Evolutionary conservation across 2,888 invertebrate genomes (phyloP).

Genomic region (Andrena marginata): DNA sequence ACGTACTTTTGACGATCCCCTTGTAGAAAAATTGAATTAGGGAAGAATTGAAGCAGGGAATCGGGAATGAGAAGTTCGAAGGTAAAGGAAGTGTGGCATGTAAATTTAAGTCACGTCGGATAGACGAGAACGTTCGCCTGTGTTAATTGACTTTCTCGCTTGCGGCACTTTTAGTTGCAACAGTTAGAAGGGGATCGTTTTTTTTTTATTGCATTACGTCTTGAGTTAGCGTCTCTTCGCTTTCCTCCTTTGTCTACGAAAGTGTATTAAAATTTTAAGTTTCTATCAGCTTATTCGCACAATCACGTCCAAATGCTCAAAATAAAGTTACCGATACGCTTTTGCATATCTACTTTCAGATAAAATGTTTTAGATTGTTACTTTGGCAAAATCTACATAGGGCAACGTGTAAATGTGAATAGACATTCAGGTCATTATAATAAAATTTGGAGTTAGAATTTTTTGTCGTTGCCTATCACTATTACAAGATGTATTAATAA

Average conservation of each 20-base stretch:
- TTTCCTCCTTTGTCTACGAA: not conserved
- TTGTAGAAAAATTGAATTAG: conserved; percentile 55
- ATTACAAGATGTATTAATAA: no score
- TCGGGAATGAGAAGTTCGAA: conserved; percentile 35
- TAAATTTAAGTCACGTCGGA: conserved; percentile 66
- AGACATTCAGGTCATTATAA: no score
- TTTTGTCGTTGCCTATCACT: no score
- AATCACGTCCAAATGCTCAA: no score
- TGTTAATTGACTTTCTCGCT: conserved; percentile 68
- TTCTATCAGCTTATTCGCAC: not conserved
- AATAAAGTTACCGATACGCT: not conserved
- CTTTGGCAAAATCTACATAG: no score
- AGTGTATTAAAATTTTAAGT: not conserved
- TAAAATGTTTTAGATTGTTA: not conserved
- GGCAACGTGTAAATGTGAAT: no score
- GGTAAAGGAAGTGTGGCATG: conserved; percentile 10
- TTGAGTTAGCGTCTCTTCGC: conserved; percentile 13
- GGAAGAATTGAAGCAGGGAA: conserved; percentile 30
- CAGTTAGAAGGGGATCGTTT: conserved; percentile 50
- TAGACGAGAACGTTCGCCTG: conserved; percentile 50
- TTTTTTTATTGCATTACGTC: conserved; percentile 39
- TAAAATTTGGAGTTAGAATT: no score
- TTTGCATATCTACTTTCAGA: not conserved
- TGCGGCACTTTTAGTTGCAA: conserved; percentile 50
- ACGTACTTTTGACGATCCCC: conserved; percentile 19